Percentiles rank a stretch among this genome's conserved stretches.
Evolutionary conservation across 2,113 vertebrate genomes (phyloP).

Genomic region (Cheirogaleus medius): DNA sequence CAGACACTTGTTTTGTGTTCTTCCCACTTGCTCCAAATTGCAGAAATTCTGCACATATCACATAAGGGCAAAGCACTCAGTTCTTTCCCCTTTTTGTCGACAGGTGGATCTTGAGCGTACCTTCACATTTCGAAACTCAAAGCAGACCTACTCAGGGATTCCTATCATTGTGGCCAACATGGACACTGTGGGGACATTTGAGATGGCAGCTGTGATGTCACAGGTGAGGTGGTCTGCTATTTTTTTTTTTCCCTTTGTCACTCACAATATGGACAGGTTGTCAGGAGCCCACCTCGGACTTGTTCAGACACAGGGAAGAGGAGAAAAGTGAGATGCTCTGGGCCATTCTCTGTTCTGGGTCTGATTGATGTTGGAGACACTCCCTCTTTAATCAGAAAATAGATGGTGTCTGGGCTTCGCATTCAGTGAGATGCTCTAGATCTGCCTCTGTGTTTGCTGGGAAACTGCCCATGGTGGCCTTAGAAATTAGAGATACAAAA

Average conservation of each 20-base stretch:
- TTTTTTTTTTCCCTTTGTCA: neutral
- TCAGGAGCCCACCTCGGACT: neutral
- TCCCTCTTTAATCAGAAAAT: neutral
- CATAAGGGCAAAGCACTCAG: neutral
- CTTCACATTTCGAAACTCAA: slow-evolving; percentile 98
- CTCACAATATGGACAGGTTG: neutral
- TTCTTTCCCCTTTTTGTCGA: neutral
- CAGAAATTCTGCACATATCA: neutral
- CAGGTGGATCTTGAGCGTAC: slow-evolving; percentile 96
- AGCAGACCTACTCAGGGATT: slow-evolving; percentile 96
- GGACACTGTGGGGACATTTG: slow-evolving; percentile 99
- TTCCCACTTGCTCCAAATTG: neutral
- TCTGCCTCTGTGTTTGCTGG: neutral
- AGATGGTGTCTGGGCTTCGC: neutral
- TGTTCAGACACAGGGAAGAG: neutral
- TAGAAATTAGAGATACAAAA: neutral
- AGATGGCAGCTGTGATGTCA: slow-evolving; percentile 95
- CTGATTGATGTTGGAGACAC: neutral
- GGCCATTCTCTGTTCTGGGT: neutral
- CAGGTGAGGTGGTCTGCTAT: slow-evolving; percentile 85
- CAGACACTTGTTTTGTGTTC: neutral
- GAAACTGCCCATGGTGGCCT: neutral
- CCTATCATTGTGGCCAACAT: slow-evolving; percentile 98
- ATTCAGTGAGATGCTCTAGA: neutral
- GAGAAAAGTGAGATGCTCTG: neutral